Evolutionary conservation across 2,888 invertebrate species (phyloP).

Genomic region (Branchellion lobata): DNA sequence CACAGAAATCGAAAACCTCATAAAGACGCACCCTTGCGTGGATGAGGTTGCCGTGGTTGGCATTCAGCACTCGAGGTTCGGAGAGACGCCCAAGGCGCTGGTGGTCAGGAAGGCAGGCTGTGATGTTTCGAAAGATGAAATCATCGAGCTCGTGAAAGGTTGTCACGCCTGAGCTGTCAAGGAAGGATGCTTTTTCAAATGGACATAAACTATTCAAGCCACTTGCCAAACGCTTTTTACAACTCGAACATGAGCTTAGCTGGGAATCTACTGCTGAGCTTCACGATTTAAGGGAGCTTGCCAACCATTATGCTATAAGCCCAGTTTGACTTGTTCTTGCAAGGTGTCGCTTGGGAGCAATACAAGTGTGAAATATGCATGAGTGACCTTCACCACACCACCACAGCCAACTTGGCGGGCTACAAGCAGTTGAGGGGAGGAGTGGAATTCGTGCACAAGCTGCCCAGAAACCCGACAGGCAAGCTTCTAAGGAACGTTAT

Average conservation of each 20-base stretch:
- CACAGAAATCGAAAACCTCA: conserved; percentile 78
- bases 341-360: no score
- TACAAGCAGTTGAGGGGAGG: conserved; percentile 51
- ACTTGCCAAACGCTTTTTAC: no score
- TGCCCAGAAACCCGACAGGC: conserved; percentile 50
- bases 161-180: no score
- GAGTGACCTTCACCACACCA: background rate
- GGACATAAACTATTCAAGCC: no score
- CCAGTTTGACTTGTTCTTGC: no score
- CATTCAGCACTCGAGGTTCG: conserved; percentile 63
- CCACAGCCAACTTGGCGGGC: conserved; percentile 46
- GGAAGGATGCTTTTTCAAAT: no score
- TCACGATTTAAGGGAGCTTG: no score
- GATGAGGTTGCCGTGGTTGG: conserved; percentile 79
- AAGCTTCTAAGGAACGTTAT: conserved; percentile 49
- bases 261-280: no score
- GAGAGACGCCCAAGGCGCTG: conserved; percentile 76
- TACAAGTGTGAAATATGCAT: conserved; percentile 45
- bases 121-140: conserved; percentile 65
- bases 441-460: conserved; percentile 47
- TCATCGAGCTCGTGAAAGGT: conserved; percentile 44
- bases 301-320: no score
- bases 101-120: conserved; percentile 66
- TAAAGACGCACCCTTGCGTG: conserved; percentile 72
- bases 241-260: no score